Conservation (phyloP, 1,140 invertebrate species). For the Brachionus manjavacas region DNA sequence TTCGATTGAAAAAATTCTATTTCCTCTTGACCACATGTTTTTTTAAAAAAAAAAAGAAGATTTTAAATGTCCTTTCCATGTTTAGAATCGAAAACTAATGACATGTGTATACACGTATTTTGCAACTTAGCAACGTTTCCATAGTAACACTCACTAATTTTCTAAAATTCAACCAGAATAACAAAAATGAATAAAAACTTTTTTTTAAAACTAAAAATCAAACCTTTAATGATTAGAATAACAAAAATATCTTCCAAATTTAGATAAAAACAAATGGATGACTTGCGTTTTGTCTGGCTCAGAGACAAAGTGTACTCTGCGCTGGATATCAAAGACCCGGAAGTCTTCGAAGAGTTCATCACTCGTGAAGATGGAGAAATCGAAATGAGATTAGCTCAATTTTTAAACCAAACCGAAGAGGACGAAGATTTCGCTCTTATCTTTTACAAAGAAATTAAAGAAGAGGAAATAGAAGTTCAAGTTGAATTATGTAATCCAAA, state of each 20-base stretch:
- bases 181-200: background rate
- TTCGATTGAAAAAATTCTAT: too few species aligned
- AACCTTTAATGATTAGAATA: background rate
- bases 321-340: constrained; percentile 50
- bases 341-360: constrained; percentile 56
- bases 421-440: constrained; percentile 53
- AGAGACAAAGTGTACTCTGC: constrained; percentile 51
- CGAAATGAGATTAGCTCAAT: constrained; percentile 54
- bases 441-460: constrained; percentile 54
- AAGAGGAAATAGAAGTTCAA: constrained; percentile 57
- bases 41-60: background rate
- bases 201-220: background rate
- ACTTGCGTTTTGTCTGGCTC: constrained; percentile 56
- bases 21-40: background rate
- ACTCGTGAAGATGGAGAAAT: constrained; percentile 54
- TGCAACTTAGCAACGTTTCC: constrained; percentile 23
- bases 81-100: background rate
- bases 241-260: background rate
- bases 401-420: constrained; percentile 56
- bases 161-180: background rate
- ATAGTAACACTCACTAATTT: background rate
- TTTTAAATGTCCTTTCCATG: background rate
- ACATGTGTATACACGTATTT: background rate
- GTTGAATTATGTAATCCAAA: constrained; percentile 50
- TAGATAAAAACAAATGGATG: constrained; percentile 52